Percentiles rank a stretch among this genome's conserved stretches.
These are phyloP conservation scores for Oeneis ivallda DNA, from an alignment of 2,888 invertebrate genomes.

Conservation along the genomic window DNA sequence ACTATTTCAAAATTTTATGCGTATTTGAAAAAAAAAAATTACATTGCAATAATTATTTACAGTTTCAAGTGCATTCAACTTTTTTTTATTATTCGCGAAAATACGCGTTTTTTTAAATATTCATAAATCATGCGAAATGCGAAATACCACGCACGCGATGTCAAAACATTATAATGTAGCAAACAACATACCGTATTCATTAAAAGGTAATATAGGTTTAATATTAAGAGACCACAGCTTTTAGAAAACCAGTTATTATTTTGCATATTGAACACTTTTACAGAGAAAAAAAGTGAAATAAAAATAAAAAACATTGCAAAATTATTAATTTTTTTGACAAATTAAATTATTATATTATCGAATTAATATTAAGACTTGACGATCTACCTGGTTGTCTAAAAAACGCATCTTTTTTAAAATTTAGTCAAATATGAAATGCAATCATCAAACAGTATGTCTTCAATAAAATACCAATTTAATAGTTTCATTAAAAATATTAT, in stretches of 20 bases:
- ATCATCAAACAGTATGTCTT: not conserved
- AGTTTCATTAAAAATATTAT: not conserved
- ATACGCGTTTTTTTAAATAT: not conserved
- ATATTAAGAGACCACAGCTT: not conserved
- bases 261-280: not conserved
- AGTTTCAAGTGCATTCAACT: constrained; percentile 4
- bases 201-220: constrained; percentile 14
- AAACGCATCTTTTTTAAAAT: not conserved
- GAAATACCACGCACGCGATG: constrained; percentile 16
- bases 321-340: not conserved
- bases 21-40: not conserved
- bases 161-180: constrained; percentile 9
- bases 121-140: not conserved
- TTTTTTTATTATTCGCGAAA: not conserved
- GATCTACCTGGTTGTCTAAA: constrained; percentile 1
- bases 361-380: not conserved
- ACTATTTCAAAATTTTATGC: not conserved
- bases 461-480: constrained; percentile 1
- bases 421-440: constrained; percentile 16
- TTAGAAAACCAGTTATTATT: constrained; percentile 9
- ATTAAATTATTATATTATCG: not conserved
- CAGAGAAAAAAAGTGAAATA: not conserved
- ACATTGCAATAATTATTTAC: not conserved
- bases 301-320: not conserved
- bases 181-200: constrained; percentile 6